These are phyloP conservation scores for Hoplias malabaricus DNA, from an alignment of 2,113 vertebrate genomes.

Conservation along the genomic window DNA sequence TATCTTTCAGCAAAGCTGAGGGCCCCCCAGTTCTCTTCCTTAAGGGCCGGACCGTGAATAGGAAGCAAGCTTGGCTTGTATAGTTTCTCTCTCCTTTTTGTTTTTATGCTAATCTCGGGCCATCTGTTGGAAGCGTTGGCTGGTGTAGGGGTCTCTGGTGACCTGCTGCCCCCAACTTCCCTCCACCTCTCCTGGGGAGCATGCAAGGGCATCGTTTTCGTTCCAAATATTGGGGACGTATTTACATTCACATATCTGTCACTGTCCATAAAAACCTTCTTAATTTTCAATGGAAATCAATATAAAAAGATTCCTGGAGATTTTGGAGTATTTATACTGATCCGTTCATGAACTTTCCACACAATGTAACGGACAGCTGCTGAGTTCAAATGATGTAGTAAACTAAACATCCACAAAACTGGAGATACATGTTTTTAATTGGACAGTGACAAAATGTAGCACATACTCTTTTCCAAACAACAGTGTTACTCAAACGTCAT, in stretches of 20 bases:
- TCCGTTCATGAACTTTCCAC: too few species aligned
- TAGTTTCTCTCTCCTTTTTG: not conserved
- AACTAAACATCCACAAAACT: too few species aligned
- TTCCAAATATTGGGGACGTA: not conserved
- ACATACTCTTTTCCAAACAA: too few species aligned
- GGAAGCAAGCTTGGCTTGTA: not conserved
- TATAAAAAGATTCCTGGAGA: too few species aligned
- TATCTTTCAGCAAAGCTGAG: not conserved
- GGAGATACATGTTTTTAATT: too few species aligned
- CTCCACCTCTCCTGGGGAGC: not conserved
- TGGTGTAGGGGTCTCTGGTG: not conserved
- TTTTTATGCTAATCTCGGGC: conserved; percentile 38
- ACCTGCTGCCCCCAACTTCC: not conserved
- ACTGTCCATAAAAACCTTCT: too few species aligned
- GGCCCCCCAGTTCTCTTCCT: not conserved
- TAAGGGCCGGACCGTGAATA: not conserved
- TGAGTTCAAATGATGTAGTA: too few species aligned
- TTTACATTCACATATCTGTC: not conserved
- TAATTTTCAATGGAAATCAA: too few species aligned
- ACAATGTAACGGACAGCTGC: too few species aligned
- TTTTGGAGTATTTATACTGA: too few species aligned
- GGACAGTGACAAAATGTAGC: too few species aligned
- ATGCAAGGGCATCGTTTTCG: not conserved
- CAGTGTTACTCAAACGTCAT: too few species aligned
- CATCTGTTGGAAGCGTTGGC: conserved; percentile 3